phyloP scores from a whole-genome alignment of 2,113 vertebrate genomes.

The Fulica atra region DNA sequence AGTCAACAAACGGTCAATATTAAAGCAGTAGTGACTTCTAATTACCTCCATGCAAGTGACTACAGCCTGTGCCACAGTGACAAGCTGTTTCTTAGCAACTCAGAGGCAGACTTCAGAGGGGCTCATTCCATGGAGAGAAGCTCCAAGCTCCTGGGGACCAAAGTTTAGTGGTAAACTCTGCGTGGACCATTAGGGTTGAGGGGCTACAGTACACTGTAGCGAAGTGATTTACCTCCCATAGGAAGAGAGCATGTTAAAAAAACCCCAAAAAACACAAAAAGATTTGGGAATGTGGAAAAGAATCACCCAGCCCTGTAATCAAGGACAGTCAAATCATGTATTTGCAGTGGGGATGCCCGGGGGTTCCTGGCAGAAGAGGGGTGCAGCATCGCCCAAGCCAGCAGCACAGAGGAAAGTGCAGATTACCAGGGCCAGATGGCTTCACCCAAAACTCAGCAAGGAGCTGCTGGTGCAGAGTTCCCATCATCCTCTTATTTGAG shows the following conservation, averaged over 20 bases:
- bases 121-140: background rate
- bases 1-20: constrained; percentile 29
- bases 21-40: constrained; percentile 16
- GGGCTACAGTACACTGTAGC: background rate
- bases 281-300: accelerated
- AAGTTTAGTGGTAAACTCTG: background rate
- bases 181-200: background rate
- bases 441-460: background rate
- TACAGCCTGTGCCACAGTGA: background rate
- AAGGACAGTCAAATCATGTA: background rate
- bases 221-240: background rate
- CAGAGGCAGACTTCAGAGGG: background rate
- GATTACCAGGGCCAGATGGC: background rate
- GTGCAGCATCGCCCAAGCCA: background rate
- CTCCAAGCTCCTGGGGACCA: background rate
- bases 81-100: constrained; percentile 64
- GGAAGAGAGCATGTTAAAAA: background rate
- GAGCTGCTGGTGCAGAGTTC: accelerated
- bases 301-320: background rate
- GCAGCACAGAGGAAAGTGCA: background rate
- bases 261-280: too few species aligned
- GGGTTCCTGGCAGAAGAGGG: background rate
- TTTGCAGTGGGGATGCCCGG: background rate
- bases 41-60: constrained; percentile 41
- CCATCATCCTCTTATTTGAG: background rate